Evolutionary conservation across 2,797 vertebrate genomes (phyloP).

Genomic region (Cuculus canorus): DNA sequence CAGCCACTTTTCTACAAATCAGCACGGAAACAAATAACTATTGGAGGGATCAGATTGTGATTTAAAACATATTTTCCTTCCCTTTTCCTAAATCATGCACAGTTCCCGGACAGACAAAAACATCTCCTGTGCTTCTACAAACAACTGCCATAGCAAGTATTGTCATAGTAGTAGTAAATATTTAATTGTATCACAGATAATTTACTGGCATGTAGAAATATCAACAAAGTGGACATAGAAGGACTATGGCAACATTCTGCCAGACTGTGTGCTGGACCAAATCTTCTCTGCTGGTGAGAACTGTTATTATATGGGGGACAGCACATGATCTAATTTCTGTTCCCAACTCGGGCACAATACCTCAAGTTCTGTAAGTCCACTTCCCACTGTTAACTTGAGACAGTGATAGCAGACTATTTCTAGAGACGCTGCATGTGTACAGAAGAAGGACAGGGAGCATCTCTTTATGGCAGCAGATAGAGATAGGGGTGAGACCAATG

Average conservation of each 20-base stretch:
- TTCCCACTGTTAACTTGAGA: background rate
- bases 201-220: background rate
- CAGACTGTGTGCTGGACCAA: background rate
- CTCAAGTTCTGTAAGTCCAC: background rate
- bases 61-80: background rate
- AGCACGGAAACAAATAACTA: background rate
- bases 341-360: background rate
- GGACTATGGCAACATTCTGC: background rate
- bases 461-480: background rate
- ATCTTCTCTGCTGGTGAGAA: background rate
- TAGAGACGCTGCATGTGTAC: background rate
- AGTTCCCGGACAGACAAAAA: background rate
- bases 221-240: background rate
- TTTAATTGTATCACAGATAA: background rate
- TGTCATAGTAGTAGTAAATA: background rate
- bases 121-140: background rate
- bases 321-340: background rate
- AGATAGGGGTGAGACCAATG: background rate
- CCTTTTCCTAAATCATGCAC: background rate
- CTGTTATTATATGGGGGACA: background rate
- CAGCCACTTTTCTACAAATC: background rate
- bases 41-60: background rate
- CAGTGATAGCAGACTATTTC: background rate
- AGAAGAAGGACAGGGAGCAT: background rate
- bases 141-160: background rate